A percentile compares a stretch with the other conserved stretches of the same genome.
These are phyloP conservation scores for Hoplodrina blanda DNA, from an alignment of 2,888 invertebrate genomes.

Conservation along the genomic window DNA sequence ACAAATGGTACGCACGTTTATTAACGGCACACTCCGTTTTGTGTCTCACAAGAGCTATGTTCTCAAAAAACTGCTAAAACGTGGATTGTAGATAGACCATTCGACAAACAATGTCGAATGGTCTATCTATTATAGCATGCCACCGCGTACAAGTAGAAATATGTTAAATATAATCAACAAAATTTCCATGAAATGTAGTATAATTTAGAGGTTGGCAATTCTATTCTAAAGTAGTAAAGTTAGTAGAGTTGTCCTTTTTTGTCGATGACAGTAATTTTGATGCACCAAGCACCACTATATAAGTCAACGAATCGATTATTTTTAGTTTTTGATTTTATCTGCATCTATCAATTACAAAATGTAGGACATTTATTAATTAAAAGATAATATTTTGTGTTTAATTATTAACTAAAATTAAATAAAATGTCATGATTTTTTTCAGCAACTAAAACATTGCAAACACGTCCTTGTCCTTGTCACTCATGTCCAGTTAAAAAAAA, in stretches of 20 bases:
- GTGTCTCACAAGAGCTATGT: no score
- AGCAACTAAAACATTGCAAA: constrained; percentile 2
- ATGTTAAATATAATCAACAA: no score
- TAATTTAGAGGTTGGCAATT: constrained; percentile 20
- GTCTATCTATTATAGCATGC: no score
- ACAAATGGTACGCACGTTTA: no score
- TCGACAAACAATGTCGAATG: no score
- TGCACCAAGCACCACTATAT: neutral
- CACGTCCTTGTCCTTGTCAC: constrained; percentile 31
- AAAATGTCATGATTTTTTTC: neutral
- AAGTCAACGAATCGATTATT: neutral
- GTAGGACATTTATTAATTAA: neutral
- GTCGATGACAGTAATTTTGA: neutral
- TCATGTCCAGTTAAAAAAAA: constrained; percentile 60
- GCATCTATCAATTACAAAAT: neutral
- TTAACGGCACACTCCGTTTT: no score
- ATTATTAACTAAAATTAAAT: neutral
- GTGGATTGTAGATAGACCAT: no score
- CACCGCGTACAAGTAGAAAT: no score
- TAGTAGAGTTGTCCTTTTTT: neutral
- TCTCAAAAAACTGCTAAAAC: no score
- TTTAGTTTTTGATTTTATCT: neutral
- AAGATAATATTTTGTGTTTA: neutral
- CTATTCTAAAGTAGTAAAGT: no score
- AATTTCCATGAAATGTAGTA: neutral